phyloP scores from a whole-genome alignment of 1,140 invertebrate species.

The Anagrus nilaparvatae region DNA sequence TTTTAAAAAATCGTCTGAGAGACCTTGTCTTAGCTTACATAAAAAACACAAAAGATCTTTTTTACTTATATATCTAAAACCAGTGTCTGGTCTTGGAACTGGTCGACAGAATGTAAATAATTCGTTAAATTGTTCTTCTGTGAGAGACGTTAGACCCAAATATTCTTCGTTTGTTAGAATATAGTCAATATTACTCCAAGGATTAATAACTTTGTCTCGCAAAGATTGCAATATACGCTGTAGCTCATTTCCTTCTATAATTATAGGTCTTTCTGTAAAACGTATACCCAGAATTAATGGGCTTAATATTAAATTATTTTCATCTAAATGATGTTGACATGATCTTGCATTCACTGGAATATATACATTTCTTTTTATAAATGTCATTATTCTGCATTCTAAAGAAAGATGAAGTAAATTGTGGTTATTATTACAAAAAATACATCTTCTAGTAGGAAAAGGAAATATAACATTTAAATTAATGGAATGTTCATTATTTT shows the following conservation, averaged over 20 bases:
- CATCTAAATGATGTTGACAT: slow-evolving; percentile 7
- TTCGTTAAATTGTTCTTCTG: slow-evolving; percentile 9
- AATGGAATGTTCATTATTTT: slow-evolving; percentile 1
- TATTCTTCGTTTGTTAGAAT: slow-evolving; percentile 8
- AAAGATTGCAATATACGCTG: not conserved
- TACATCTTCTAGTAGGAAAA: not conserved
- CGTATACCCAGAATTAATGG: not conserved
- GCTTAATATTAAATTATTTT: not conserved
- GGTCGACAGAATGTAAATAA: slow-evolving; percentile 4
- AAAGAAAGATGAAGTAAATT: slow-evolving; percentile 7
- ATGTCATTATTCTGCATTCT: slow-evolving; percentile 7
- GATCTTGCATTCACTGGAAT: slow-evolving; percentile 2
- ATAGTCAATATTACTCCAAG: slow-evolving; percentile 2
- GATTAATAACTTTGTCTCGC: too few relatives aligned
- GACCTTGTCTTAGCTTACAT: not conserved
- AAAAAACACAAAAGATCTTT: slow-evolving; percentile 3
- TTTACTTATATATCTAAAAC: not conserved
- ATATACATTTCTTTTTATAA: slow-evolving; percentile 8
- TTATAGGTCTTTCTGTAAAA: slow-evolving; percentile 1
- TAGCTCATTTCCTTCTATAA: slow-evolving; percentile 4
- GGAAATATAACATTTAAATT: slow-evolving; percentile 6
- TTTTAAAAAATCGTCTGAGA: slow-evolving; percentile 1
- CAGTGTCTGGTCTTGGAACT: too few relatives aligned
- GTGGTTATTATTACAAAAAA: slow-evolving; percentile 9
- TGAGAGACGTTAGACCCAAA: not conserved